Conservation (phyloP, 2,113 vertebrate species). For the Cebidichthys violaceus region DNA sequence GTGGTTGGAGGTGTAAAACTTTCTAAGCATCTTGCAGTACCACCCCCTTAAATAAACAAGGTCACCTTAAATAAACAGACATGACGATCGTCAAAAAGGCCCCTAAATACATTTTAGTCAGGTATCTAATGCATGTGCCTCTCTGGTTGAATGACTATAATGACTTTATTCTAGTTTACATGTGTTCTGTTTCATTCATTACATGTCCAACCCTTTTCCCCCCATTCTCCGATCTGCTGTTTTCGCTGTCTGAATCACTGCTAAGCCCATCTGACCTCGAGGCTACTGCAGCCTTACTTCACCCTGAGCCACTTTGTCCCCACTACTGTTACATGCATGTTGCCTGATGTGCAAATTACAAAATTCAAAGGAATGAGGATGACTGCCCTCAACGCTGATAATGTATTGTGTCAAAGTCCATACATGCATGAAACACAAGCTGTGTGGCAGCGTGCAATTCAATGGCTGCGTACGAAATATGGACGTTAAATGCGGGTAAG, state of each 20-base stretch:
- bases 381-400: slow-evolving; percentile 22
- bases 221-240: slow-evolving; percentile 4
- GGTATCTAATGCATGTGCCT: not conserved
- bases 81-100: not conserved
- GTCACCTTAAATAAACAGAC: not conserved
- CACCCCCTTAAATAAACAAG: not conserved
- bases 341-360: slow-evolving; percentile 38
- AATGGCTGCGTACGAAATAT: not conserved
- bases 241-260: slow-evolving; percentile 17
- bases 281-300: slow-evolving; percentile 41
- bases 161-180: not conserved
- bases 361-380: slow-evolving; percentile 27
- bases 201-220: not conserved
- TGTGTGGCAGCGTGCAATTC: slow-evolving; percentile 20
- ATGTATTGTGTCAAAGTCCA: slow-evolving; percentile 38
- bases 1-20: not conserved
- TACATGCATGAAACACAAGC: slow-evolving; percentile 8
- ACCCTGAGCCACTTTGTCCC: slow-evolving; percentile 29
- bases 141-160: not conserved
- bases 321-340: slow-evolving; percentile 7
- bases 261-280: slow-evolving; percentile 27
- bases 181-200: slow-evolving; percentile 3
- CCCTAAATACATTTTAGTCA: not conserved
- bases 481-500: slow-evolving; percentile 2
- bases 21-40: not conserved